phyloP scores from a whole-genome alignment of 2,888 invertebrate genomes.

The Drosophila neotestacea region DNA sequence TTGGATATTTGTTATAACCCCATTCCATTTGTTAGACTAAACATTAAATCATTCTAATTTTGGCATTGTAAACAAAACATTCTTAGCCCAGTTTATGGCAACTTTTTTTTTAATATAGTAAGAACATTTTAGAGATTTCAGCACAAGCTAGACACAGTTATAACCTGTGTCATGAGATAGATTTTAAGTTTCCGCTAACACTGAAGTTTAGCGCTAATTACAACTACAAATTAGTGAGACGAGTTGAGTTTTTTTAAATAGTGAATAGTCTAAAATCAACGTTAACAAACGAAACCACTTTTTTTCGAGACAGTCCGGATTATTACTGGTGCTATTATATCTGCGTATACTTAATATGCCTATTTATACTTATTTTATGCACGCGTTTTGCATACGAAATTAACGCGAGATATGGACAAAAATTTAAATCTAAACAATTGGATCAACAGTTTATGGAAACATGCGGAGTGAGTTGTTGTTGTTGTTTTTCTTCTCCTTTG shows the following conservation, averaged over 20 bases:
- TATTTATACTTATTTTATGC: constrained; percentile 72
- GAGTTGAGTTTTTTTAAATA: neutral
- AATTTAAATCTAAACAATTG: constrained; percentile 22
- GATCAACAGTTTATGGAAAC: constrained; percentile 1
- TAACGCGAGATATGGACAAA: constrained; percentile 9
- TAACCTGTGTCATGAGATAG: constrained; percentile 5
- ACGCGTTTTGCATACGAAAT: constrained; percentile 70
- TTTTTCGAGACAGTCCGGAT: constrained; percentile 3
- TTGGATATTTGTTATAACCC: neutral
- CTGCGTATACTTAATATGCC: constrained; percentile 20
- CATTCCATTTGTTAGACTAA: neutral
- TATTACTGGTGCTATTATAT: constrained; percentile 1
- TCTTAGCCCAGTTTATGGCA: neutral
- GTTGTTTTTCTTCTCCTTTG: constrained; percentile 7
- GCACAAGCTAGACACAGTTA: neutral
- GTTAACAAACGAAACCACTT: constrained; percentile 20
- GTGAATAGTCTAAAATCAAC: neutral
- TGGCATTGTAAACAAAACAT: neutral
- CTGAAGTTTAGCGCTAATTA: constrained; percentile 22
- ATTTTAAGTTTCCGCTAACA: neutral
- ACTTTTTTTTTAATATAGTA: neutral
- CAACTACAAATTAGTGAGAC: constrained; percentile 13
- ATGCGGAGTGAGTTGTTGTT: neutral
- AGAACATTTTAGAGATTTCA: neutral
- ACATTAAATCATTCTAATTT: neutral